A percentile compares a stretch with the other conserved stretches of the same genome.
These are phyloP conservation scores for Sminthopsis crassicaudata DNA, from an alignment of 2,113 vertebrate genomes.

Conservation along the genomic window DNA sequence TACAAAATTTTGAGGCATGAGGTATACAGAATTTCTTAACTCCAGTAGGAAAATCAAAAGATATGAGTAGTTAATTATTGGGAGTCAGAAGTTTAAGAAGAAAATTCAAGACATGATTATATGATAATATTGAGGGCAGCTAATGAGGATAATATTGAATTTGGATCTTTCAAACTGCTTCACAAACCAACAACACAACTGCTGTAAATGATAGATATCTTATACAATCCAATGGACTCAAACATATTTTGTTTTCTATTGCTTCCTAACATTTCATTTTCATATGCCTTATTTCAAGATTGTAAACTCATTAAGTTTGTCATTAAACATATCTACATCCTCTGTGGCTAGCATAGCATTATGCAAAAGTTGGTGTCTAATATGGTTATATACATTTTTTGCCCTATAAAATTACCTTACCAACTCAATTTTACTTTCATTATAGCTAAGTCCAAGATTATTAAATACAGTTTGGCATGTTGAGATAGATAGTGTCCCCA, in stretches of 20 bases:
- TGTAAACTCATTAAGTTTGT: not conserved
- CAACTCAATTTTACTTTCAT: not conserved
- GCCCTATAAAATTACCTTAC: not conserved
- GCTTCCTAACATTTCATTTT: not conserved
- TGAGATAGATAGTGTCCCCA: not conserved
- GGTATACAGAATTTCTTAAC: not conserved
- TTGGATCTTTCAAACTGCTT: not conserved
- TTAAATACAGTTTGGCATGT: not conserved
- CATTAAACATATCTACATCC: not conserved
- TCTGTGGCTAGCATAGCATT: not conserved
- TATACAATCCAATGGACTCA: not conserved
- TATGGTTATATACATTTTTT: not conserved
- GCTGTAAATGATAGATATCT: not conserved
- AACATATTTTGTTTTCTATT: not conserved
- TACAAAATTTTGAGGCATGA: not conserved
- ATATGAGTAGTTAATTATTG: not conserved
- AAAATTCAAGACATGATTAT: not conserved
- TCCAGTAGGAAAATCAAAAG: not conserved
- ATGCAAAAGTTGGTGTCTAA: not conserved
- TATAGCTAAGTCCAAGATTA: not conserved
- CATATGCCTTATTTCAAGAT: not conserved
- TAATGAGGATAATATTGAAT: not conserved
- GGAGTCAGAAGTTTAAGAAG: not conserved
- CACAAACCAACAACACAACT: not conserved
- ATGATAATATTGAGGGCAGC: not conserved